These are phyloP conservation scores for Psammodynastes pulverulentus DNA, from an alignment of 2,113 vertebrate genomes.

Conservation along the genomic window DNA sequence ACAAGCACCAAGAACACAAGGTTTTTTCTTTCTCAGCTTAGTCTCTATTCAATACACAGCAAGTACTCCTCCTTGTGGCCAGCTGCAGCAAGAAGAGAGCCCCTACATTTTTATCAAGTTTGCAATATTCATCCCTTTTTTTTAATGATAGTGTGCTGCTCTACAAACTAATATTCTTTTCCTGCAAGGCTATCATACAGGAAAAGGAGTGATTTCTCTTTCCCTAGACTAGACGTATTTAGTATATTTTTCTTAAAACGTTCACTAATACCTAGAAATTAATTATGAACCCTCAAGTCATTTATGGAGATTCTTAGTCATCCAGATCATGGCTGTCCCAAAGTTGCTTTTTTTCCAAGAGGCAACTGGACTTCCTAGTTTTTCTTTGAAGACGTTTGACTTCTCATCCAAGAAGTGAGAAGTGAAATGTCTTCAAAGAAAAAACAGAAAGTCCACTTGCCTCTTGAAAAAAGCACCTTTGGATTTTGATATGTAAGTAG, in stretches of 20 bases:
- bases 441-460: too few relatives aligned
- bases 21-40: not conserved
- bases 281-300: not conserved
- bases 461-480: too few relatives aligned
- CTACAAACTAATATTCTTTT: too few relatives aligned
- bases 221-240: not conserved
- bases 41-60: conserved; percentile 30
- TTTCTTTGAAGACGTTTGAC: too few relatives aligned
- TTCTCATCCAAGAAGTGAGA: too few relatives aligned
- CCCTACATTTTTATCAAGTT: not conserved
- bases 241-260: not conserved
- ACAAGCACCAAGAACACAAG: not conserved
- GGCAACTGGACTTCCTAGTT: too few relatives aligned
- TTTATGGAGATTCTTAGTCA: too few relatives aligned
- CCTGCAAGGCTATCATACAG: too few relatives aligned
- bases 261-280: not conserved
- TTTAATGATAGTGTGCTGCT: not conserved
- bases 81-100: conserved; percentile 6
- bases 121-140: not conserved
- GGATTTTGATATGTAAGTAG: too few relatives aligned
- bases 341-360: too few relatives aligned
- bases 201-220: not conserved
- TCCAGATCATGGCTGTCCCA: too few relatives aligned
- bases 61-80: conserved; percentile 62
- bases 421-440: too few relatives aligned